Evolutionary conservation across 2,888 invertebrate genomes (phyloP), one percentile per base, ranked within the genome.

Genomic region (Ischnus inquisitorius): DNA sequence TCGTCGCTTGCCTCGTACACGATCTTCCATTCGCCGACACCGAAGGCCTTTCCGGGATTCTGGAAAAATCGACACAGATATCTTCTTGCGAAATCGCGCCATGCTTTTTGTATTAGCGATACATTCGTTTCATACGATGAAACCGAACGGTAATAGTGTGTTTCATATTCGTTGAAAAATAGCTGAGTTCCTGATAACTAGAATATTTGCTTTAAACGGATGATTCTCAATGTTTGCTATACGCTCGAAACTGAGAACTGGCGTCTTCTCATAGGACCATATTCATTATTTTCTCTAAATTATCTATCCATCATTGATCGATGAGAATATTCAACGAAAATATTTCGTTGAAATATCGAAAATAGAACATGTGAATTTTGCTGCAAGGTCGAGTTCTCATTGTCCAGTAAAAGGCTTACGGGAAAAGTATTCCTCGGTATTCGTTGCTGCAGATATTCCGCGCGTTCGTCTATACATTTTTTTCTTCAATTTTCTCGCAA

Each of bases 1-100:
- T 93, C 93, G 88, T 95, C 95, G 86, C 90, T 92, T 8, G 94
- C 94, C 82, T 94, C 94, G 89, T 94, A 95, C 84, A 94, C 93
- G 79, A 94, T 92, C 85, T 94, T 93, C 89, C 94, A 94, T 12
- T 93, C 94, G 6, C 94, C 94, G 62, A 93, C 84, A 41, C 93
- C 92, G 86, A 95, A 93, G 60, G 89, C 89, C 28, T 92, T 92
- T 16, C 94, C 94, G 2, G 94, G 94, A 83, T 91, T 94, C 94
- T 94, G 93, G 19, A 91, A 88, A 71, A 86, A 76, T 51, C 28
- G 62, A 64, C 3, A 34, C 34, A 34, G 34, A 34, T 34, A 3
- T 34, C 34, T n/a, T 34, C 34, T 34, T 34, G 5, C 5, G 34
- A 34, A 34, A 34, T 2, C 34, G 14, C 46, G 6, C 28, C 51